Percentiles rank a stretch among this genome's conserved stretches.
Evolutionary conservation across 2,888 invertebrate genomes (phyloP).

Genomic region (Dolomedes plantarius): DNA sequence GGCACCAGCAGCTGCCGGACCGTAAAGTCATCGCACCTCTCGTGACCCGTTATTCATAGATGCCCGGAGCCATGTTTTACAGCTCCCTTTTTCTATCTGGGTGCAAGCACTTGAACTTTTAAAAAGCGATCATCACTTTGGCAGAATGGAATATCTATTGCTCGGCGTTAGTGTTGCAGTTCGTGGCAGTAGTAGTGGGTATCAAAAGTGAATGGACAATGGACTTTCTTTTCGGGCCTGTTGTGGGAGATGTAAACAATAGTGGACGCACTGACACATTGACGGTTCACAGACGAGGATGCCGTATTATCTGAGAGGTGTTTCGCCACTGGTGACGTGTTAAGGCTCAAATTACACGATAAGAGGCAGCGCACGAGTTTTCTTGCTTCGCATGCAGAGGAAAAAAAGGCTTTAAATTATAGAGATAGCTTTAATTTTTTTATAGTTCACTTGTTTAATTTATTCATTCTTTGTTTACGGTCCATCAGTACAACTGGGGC

Average conservation of each 20-base stretch:
- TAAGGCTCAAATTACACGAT: background rate
- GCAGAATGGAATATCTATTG: background rate
- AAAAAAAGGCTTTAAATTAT: too few relatives aligned
- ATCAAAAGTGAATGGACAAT: conserved; percentile 1
- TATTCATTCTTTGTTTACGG: too few relatives aligned
- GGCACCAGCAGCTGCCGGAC: background rate
- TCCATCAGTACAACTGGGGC: too few relatives aligned
- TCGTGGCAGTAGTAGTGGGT: background rate
- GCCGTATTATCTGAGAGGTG: background rate
- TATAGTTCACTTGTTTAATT: too few relatives aligned
- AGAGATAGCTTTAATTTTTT: too few relatives aligned
- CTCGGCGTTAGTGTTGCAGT: too few relatives aligned
- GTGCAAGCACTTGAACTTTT: conserved; percentile 10
- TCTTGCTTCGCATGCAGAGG: too few relatives aligned
- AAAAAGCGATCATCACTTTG: background rate
- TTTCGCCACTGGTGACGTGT: background rate
- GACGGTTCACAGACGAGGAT: background rate
- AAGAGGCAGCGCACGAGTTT: too few relatives aligned
- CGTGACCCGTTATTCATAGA: conserved; percentile 13
- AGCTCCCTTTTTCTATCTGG: background rate
- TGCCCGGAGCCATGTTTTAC: background rate
- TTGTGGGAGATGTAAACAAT: background rate
- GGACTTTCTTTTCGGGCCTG: background rate
- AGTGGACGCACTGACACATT: background rate
- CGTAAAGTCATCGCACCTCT: conserved; percentile 4